phyloP scores from a whole-genome alignment of 2,888 invertebrate genomes.

The Stenurella melanura region DNA sequence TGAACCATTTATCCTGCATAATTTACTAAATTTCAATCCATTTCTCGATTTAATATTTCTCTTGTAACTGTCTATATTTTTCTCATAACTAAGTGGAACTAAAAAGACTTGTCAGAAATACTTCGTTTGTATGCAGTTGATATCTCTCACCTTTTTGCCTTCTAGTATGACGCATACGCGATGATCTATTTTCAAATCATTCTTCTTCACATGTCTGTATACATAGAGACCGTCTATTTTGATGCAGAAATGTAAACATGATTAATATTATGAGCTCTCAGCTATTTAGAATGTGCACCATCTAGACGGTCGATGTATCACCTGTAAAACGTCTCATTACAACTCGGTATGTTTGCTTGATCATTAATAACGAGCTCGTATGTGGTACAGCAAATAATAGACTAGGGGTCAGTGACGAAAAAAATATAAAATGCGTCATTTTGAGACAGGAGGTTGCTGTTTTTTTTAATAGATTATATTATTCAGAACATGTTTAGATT shows the following conservation, averaged over 20 bases:
- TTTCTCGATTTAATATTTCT: too few relatives aligned
- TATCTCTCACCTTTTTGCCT: slow-evolving; percentile 1
- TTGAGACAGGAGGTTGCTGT: too few relatives aligned
- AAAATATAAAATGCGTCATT: too few relatives aligned
- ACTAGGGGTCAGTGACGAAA: too few relatives aligned
- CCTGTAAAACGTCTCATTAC: slow-evolving; percentile 20
- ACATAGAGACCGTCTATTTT: not conserved
- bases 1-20: too few relatives aligned
- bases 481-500: too few relatives aligned
- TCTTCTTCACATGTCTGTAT: not conserved
- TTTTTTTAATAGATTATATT: too few relatives aligned
- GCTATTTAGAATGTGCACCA: slow-evolving; percentile 15
- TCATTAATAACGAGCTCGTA: slow-evolving; percentile 8
- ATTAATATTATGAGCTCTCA: not conserved
- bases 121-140: not conserved
- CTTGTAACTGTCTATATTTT: too few relatives aligned
- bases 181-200: not conserved
- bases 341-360: not conserved
- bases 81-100: too few relatives aligned
- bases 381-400: too few relatives aligned
- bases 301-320: slow-evolving; percentile 21
- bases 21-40: too few relatives aligned
- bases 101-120: not conserved
- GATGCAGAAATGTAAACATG: slow-evolving; percentile 8
- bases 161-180: not conserved